Evolutionary conservation across 35 echinoderm and acorn worm species (phyloP).

Genomic region (Apostichopus japonicus): DNA sequence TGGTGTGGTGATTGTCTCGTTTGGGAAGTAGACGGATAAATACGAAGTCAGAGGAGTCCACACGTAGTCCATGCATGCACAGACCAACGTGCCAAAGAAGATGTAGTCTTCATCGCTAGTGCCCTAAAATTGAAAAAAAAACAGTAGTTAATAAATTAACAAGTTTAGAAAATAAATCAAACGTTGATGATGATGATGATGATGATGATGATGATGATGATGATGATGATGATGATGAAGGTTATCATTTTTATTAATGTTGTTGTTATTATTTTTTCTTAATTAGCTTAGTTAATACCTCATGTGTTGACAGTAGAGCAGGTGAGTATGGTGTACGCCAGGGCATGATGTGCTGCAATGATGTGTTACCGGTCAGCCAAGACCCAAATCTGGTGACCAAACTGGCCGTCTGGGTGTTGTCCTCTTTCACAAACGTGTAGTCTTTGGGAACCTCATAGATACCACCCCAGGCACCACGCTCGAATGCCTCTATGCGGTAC

Average conservation of each 20-base stretch:
- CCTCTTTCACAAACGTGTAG: constrained; percentile 54
- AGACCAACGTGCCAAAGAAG: constrained; percentile 62
- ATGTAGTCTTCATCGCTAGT: background rate
- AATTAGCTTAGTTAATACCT: background rate
- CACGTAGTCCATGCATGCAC: constrained; percentile 34
- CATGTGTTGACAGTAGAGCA: constrained; percentile 58
- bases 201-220: too few species aligned
- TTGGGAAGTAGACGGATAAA: constrained; percentile 1
- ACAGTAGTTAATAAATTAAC: background rate
- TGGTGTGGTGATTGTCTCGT: constrained; percentile 33
- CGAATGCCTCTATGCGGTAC: constrained; percentile 81
- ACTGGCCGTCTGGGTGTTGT: constrained; percentile 46
- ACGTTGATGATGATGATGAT: too few species aligned
- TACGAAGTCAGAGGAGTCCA: constrained; percentile 59
- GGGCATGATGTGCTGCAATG: constrained; percentile 74
- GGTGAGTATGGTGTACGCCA: constrained; percentile 53
- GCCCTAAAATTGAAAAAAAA: background rate
- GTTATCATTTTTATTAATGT: too few species aligned
- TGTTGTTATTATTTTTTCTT: background rate
- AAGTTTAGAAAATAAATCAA: too few species aligned
- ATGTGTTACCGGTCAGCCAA: constrained; percentile 56
- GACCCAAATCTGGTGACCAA: constrained; percentile 67
- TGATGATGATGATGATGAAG: too few species aligned
- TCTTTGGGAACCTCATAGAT: constrained; percentile 70
- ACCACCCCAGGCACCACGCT: constrained; percentile 67